Conservation (phyloP, 2,797 vertebrate genomes). For the Echeneis naucrates region DNA sequence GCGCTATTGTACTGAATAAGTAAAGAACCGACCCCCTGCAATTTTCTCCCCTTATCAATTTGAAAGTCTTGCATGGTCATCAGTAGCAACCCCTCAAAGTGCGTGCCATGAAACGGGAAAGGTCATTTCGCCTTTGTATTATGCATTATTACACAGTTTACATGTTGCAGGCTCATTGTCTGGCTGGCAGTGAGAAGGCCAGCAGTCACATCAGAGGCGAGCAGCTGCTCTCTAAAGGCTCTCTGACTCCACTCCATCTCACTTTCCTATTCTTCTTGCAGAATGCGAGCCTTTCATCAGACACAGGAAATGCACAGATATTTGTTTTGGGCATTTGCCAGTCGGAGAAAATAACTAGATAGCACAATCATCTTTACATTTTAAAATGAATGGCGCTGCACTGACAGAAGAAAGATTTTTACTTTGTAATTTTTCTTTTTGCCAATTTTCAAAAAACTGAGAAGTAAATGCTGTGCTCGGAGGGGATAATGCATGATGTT, state of each 20-base stretch:
- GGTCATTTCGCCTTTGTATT: conserved; percentile 71
- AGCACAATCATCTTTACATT: conserved; percentile 76
- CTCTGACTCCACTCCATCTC: conserved; percentile 42
- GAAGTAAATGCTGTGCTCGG: conserved; percentile 1
- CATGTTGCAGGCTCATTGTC: conserved; percentile 53
- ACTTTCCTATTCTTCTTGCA: conserved; percentile 59
- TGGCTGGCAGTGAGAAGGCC: conserved; percentile 43
- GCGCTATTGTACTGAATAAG: conserved; percentile 47
- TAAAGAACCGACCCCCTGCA: conserved; percentile 38
- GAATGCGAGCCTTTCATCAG: conserved; percentile 72
- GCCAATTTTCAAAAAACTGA: conserved; percentile 13
- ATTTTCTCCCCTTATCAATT: conserved; percentile 46
- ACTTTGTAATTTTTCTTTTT: conserved; percentile 40
- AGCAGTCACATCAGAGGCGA: conserved; percentile 63
- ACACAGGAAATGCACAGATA: conserved; percentile 69
- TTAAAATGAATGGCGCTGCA: conserved; percentile 68
- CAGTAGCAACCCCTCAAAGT: conserved; percentile 38
- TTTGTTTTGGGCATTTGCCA: conserved; percentile 69
- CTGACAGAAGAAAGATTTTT: conserved; percentile 50
- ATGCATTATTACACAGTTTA: conserved; percentile 69
- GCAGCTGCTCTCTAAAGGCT: conserved; percentile 69
- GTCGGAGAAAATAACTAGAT: conserved; percentile 50
- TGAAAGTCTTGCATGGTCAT: conserved; percentile 60
- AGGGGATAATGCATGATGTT: conserved; percentile 39
- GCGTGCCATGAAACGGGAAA: conserved; percentile 65